Evolutionary conservation across 2,113 vertebrate species (phyloP).

Genomic region (Sclerurus mexicanus): DNA sequence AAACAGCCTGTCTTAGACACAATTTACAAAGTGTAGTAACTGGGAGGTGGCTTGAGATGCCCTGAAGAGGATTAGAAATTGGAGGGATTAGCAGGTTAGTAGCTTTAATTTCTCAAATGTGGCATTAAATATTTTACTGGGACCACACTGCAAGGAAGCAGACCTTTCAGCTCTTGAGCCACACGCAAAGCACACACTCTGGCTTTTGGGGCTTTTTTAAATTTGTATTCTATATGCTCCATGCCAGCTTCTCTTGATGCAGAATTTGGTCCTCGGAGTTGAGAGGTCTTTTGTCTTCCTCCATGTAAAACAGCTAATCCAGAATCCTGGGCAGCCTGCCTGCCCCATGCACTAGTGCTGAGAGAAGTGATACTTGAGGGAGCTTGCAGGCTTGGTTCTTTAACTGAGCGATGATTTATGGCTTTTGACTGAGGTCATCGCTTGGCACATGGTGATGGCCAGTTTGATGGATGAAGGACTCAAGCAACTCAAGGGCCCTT

Average conservation of each 20-base stretch:
- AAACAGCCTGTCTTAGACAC: not conserved
- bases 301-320: not conserved
- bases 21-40: not conserved
- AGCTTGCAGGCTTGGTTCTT: not conserved
- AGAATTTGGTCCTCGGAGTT: not conserved
- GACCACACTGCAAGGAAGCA: not conserved
- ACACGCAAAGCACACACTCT: not conserved
- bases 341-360: not conserved
- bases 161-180: not conserved
- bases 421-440: constrained; percentile 26
- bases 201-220: not conserved
- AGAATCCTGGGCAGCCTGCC: not conserved
- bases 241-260: not conserved
- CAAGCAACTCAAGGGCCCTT: not conserved
- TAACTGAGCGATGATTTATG: constrained; percentile 30
- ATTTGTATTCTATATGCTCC: not conserved
- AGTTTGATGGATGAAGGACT: constrained; percentile 7
- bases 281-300: not conserved
- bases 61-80: not conserved
- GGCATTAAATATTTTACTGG: not conserved
- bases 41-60: not conserved
- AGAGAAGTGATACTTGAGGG: not conserved
- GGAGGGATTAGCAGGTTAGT: not conserved
- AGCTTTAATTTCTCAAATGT: not conserved
- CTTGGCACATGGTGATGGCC: constrained; percentile 28